Conservation (phyloP, 2,888 invertebrate species). For the Onchidella celtica region DNA sequence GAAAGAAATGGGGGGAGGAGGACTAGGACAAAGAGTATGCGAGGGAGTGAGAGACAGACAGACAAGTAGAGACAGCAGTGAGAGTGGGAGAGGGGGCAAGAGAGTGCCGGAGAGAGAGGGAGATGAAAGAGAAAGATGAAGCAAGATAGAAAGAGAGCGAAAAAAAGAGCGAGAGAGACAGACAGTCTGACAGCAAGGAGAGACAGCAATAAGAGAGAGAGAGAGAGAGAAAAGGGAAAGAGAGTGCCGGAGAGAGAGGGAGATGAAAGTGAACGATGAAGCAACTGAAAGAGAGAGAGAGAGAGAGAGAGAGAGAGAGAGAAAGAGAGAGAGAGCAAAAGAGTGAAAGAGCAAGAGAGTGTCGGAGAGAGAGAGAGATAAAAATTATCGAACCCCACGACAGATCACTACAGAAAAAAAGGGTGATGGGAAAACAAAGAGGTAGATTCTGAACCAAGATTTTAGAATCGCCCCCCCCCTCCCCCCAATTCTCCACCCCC, state of each 20-base stretch:
- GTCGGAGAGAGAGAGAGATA: neutral
- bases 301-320: conserved; percentile 21
- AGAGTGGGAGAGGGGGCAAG: too few relatives aligned
- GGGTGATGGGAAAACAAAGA: too few relatives aligned
- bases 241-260: neutral
- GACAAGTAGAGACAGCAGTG: too few relatives aligned
- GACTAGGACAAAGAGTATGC: too few relatives aligned
- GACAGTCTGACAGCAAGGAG: neutral
- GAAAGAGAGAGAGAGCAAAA: neutral
- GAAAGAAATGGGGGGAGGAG: too few relatives aligned
- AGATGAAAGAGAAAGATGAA: neutral
- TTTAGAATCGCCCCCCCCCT: too few relatives aligned
- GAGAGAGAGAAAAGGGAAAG: conserved; percentile 23
- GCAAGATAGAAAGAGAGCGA: neutral
- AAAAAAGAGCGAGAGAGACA: neutral
- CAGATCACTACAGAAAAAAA: too few relatives aligned
- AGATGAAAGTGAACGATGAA: neutral
- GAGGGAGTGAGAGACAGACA: too few relatives aligned
- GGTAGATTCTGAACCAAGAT: too few relatives aligned
- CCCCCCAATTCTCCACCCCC: too few relatives aligned
- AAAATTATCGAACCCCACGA: too few relatives aligned
- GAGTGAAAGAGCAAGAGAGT: neutral
- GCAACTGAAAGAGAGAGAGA: neutral
- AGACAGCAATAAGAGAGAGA: neutral
- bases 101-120: neutral